These are phyloP conservation scores for Cremastinae sp. DNA, from an alignment of 2,888 invertebrate genomes.

Conservation along the genomic window DNA sequence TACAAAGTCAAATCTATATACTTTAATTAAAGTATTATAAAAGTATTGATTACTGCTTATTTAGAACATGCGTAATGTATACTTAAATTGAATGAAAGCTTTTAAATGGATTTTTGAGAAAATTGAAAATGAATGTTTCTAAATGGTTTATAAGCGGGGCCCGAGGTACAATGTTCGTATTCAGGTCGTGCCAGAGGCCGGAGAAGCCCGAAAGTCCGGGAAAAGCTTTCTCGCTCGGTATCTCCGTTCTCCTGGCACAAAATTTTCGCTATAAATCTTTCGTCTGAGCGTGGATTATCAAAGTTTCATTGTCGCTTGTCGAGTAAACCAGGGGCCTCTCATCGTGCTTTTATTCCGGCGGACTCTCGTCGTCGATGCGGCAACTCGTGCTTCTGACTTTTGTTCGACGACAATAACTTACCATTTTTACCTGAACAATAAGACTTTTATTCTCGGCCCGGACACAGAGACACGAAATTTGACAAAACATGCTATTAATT, in stretches of 20 bases:
- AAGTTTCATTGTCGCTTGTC: conserved; percentile 65
- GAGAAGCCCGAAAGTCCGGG: conserved; percentile 47
- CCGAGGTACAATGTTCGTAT: conserved; percentile 15
- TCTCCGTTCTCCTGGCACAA: conserved; percentile 43
- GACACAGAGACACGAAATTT: neutral
- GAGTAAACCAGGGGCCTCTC: conserved; percentile 44
- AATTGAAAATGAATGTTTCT: no score
- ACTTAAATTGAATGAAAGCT: no score
- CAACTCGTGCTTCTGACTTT: conserved; percentile 28
- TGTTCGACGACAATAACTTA: conserved; percentile 44
- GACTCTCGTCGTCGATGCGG: conserved; percentile 50
- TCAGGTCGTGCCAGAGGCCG: conserved; percentile 6
- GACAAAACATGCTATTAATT: neutral
- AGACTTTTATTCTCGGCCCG: neutral
- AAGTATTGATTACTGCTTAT: no score
- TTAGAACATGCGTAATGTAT: no score
- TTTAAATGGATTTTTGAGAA: no score
- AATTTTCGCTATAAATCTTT: conserved; percentile 66
- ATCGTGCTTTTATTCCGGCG: conserved; percentile 9
- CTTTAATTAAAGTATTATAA: no score
- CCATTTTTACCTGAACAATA: conserved; percentile 9
- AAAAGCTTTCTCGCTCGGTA: conserved; percentile 51
- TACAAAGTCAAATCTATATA: no score
- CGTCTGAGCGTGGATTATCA: conserved; percentile 66
- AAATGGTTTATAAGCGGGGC: neutral